phyloP scores from a whole-genome alignment of 2,113 vertebrate species.

The Scomber scombrus region DNA sequence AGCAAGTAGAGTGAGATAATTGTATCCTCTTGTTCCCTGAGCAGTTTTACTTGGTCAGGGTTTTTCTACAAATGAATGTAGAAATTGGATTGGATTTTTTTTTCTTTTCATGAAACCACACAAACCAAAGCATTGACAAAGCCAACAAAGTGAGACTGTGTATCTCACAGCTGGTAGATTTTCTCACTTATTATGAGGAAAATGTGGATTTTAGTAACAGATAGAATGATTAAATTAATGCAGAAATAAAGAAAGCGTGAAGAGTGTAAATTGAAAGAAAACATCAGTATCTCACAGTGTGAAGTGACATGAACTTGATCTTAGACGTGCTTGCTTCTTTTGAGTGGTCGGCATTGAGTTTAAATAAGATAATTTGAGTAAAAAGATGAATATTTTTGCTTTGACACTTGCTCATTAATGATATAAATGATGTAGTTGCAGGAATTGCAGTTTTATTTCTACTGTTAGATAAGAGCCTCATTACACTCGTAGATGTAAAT shows the following conservation, averaged over 20 bases:
- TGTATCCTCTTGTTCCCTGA: background rate
- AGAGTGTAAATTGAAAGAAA: background rate
- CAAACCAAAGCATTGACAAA: too few relatives aligned
- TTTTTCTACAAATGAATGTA: background rate
- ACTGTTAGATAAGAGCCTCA: background rate
- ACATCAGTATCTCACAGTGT: background rate
- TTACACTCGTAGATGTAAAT: conserved; percentile 16
- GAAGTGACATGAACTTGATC: conserved; percentile 4
- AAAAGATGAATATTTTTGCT: background rate
- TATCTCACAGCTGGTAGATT: background rate
- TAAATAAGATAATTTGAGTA: background rate
- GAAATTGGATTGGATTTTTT: background rate
- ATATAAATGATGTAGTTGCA: background rate
- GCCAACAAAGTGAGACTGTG: background rate
- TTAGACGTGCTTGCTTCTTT: background rate
- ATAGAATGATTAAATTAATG: too few relatives aligned
- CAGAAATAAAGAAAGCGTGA: too few relatives aligned
- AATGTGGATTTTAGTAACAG: background rate
- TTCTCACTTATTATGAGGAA: background rate
- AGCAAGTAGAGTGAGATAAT: too few relatives aligned
- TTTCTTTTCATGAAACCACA: too few relatives aligned
- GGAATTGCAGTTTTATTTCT: background rate
- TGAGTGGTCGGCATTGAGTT: background rate
- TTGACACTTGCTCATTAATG: background rate
- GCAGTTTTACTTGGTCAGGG: background rate